These are phyloP conservation scores for Cephus spinipes DNA, from an alignment of 2,888 invertebrate species.

Conservation along the genomic window DNA sequence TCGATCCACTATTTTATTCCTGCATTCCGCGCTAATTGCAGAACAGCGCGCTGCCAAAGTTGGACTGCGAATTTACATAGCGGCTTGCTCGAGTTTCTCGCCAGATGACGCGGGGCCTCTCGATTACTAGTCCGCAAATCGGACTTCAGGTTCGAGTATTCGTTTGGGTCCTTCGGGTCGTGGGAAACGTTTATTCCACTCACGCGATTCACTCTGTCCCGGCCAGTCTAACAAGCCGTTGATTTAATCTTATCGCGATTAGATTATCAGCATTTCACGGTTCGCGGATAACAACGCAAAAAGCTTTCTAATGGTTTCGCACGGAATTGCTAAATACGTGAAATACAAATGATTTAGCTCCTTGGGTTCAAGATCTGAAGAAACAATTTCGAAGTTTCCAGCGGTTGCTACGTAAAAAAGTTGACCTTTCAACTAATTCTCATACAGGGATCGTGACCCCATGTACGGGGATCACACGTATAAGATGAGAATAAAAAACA, in stretches of 20 bases:
- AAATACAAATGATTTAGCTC: background rate
- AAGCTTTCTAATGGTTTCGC: background rate
- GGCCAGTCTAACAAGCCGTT: background rate
- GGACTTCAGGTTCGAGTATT: background rate
- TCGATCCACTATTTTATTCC: background rate
- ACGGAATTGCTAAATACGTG: background rate
- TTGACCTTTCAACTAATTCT: background rate
- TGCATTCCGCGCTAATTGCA: constrained; percentile 48
- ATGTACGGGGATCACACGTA: background rate
- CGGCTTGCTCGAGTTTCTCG: constrained; percentile 15
- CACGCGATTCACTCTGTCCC: constrained; percentile 1
- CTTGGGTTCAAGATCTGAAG: background rate
- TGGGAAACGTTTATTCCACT: constrained; percentile 6
- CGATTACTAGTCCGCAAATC: background rate
- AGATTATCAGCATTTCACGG: background rate
- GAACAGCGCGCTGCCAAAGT: background rate
- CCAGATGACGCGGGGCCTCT: background rate
- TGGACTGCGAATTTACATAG: constrained; percentile 34
- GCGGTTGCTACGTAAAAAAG: background rate
- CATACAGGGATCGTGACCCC: background rate
- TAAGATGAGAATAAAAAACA: background rate
- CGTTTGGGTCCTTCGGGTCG: background rate
- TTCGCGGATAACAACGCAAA: background rate
- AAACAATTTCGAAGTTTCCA: background rate
- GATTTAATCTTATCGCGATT: background rate